These are phyloP conservation scores for Haliclona indistincta DNA, from an alignment of 37 sponge, comb jelly and placozoan genomes.

Conservation along the genomic window DNA sequence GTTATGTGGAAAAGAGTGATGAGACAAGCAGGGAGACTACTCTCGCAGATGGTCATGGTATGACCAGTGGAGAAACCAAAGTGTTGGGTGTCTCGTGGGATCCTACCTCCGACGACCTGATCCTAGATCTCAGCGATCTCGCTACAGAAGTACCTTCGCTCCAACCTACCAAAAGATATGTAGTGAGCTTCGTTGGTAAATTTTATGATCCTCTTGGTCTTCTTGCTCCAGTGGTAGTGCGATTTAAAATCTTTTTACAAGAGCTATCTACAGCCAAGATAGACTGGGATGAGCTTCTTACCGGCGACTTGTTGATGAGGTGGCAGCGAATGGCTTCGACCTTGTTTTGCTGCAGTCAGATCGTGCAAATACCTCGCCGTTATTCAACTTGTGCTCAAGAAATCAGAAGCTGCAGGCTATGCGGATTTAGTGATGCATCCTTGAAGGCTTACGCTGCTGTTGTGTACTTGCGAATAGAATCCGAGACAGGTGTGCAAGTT, in stretches of 20 bases:
- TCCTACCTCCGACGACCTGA: slow-evolving; percentile 1
- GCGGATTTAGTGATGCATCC: slow-evolving; percentile 28
- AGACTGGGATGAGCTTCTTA: slow-evolving; percentile 16
- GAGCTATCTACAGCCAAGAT: slow-evolving; percentile 4
- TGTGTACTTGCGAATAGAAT: neutral
- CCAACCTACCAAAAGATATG: slow-evolving; percentile 11
- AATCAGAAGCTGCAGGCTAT: neutral
- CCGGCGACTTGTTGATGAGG: neutral
- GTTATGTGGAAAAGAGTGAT: no score
- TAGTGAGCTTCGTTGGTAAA: slow-evolving; percentile 3
- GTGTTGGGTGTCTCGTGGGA: slow-evolving; percentile 25
- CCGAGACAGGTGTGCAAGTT: neutral
- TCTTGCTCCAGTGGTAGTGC: slow-evolving; percentile 8
- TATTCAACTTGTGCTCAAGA: neutral
- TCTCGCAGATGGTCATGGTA: no score
- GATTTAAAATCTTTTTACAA: slow-evolving; percentile 23
- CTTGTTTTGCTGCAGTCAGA: neutral
- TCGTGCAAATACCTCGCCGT: neutral
- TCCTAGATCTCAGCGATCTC: slow-evolving; percentile 5
- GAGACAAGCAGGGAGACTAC: no score
- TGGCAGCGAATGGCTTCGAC: slow-evolving; percentile 7
- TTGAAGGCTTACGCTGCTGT: slow-evolving; percentile 19
- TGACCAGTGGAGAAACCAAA: slow-evolving; percentile 26
- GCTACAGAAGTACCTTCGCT: neutral
- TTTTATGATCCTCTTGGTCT: slow-evolving; percentile 26